phyloP scores from a whole-genome alignment of 2,888 invertebrate genomes.

The Sepiola atlantica region DNA sequence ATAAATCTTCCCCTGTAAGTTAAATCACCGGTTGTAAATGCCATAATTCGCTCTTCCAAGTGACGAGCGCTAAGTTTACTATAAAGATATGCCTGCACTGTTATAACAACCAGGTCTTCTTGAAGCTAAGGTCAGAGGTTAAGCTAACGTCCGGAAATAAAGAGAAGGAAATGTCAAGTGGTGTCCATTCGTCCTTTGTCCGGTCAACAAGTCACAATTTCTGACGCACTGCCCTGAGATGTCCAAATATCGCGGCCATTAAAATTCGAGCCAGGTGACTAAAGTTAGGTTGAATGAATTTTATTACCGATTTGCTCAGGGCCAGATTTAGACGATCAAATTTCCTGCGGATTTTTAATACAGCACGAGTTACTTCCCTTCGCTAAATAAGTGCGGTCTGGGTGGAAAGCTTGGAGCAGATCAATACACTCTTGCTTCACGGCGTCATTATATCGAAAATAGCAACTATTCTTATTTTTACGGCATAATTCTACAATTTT shows the following conservation, averaged over 20 bases:
- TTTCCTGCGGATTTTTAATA: background rate
- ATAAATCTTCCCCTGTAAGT: background rate
- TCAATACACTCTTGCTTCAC: background rate
- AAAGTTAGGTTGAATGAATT: background rate
- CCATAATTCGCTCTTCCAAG: background rate
- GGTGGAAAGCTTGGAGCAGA: background rate
- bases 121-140: background rate
- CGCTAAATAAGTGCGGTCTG: background rate
- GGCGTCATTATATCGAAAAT: background rate
- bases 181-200: background rate
- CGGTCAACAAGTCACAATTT: background rate
- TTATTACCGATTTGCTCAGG: background rate
- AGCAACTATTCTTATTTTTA: too few relatives aligned
- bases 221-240: background rate
- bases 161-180: background rate
- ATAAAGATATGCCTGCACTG: background rate
- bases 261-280: background rate
- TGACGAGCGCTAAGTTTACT: background rate
- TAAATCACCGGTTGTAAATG: background rate
- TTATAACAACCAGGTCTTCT: background rate
- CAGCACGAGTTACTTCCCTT: background rate
- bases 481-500: too few relatives aligned
- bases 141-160: background rate
- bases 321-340: background rate
- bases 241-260: background rate